Conservation (phyloP, 2,113 vertebrate species). For the Oncorhynchus masou region DNA sequence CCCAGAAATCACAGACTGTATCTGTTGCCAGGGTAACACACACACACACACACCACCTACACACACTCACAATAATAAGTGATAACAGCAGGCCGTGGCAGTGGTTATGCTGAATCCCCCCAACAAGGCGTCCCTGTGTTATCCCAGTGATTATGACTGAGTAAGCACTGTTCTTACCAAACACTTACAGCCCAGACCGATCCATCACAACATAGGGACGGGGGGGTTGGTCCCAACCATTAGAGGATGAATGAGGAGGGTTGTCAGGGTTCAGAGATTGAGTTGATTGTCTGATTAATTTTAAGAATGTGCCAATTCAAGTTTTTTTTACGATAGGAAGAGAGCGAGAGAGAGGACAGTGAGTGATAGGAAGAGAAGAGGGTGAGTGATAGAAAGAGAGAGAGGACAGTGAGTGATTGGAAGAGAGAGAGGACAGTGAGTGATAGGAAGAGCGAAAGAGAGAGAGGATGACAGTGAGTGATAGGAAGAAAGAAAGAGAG, state of each 20-base stretch:
- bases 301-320: not conserved
- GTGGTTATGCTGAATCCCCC: slow-evolving; percentile 8
- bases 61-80: not conserved
- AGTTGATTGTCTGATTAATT: not conserved
- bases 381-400: too few species aligned
- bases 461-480: too few species aligned
- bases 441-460: too few species aligned
- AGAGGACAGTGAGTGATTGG: too few species aligned
- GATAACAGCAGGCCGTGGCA: not conserved
- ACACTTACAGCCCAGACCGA: not conserved
- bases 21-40: not conserved
- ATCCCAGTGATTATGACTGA: slow-evolving; percentile 22
- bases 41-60: not conserved
- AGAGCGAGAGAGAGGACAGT: too few species aligned
- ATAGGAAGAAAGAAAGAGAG: too few species aligned
- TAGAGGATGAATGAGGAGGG: too few species aligned
- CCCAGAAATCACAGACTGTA: not conserved
- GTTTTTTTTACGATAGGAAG: too few species aligned
- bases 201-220: not conserved
- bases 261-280: not conserved
- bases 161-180: slow-evolving; percentile 9
- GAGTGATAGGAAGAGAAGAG: too few species aligned
- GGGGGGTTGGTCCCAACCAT: not conserved
- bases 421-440: too few species aligned
- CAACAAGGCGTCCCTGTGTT: slow-evolving; percentile 19